A percentile compares a stretch with the other conserved stretches of the same genome.
phyloP scores from a whole-genome alignment of 2,797 vertebrate genomes.

The Cichlasoma orientale region DNA sequence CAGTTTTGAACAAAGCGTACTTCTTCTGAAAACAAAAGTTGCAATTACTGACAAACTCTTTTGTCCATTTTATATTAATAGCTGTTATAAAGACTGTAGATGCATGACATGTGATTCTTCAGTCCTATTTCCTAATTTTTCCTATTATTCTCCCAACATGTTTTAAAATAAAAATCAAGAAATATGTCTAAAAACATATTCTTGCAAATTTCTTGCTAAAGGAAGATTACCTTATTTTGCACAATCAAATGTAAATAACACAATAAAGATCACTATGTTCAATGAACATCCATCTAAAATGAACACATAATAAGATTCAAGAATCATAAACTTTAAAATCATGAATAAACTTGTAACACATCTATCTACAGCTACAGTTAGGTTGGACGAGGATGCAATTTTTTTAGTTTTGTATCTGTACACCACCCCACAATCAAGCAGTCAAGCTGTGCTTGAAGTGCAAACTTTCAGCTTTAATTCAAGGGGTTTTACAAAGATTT shows the following conservation, averaged over 20 bases:
- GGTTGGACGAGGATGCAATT: neutral
- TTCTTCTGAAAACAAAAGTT: constrained; percentile 1
- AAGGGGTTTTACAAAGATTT: neutral
- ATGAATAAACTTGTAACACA: neutral
- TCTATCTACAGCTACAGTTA: neutral
- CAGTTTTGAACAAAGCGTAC: constrained; percentile 15
- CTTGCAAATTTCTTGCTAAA: neutral
- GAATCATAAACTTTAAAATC: neutral
- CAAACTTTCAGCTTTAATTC: neutral
- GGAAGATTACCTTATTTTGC: too few relatives aligned
- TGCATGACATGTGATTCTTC: constrained; percentile 3
- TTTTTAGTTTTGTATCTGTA: neutral
- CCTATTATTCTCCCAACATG: neutral
- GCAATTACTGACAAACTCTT: constrained; percentile 12
- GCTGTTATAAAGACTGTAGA: neutral
- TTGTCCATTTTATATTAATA: constrained; percentile 13
- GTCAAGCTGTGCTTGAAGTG: neutral
- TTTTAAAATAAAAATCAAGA: too few relatives aligned
- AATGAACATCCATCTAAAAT: neutral
- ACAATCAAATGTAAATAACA: neutral
- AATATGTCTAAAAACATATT: neutral
- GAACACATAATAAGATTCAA: neutral
- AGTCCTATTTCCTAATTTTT: neutral
- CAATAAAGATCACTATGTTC: neutral
- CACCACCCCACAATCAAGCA: neutral